Evolutionary conservation across 2,888 invertebrate species (phyloP).

Genomic region (Limnephilus auricula): DNA sequence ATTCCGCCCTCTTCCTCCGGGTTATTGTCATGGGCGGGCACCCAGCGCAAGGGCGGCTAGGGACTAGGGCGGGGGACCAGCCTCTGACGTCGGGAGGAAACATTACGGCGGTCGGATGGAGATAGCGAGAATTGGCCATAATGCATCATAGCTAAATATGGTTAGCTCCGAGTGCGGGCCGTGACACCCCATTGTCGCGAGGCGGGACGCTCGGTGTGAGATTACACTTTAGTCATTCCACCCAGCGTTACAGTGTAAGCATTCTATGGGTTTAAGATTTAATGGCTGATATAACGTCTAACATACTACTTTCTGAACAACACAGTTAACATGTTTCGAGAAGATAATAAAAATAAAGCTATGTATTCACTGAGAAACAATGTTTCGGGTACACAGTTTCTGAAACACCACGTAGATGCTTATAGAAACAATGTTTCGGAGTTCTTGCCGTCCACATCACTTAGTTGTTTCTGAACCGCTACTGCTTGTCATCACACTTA

Average conservation of each 20-base stretch:
- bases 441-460: too few relatives aligned
- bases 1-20: conserved; percentile 39
- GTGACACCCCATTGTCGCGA: conserved; percentile 7
- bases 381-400: too few relatives aligned
- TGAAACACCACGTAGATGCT: too few relatives aligned
- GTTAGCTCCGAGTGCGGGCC: conserved; percentile 7
- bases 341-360: too few relatives aligned
- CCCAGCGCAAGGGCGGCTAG: background rate
- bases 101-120: conserved; percentile 46
- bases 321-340: background rate
- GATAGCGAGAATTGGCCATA: conserved; percentile 46
- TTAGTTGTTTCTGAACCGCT: too few relatives aligned
- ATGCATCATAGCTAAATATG: conserved; percentile 44
- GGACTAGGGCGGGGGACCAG: conserved; percentile 29
- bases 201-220: background rate
- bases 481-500: too few relatives aligned
- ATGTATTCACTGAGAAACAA: too few relatives aligned
- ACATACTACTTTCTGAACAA: background rate
- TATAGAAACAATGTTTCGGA: too few relatives aligned
- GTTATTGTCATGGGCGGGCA: conserved; percentile 36
- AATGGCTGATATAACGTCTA: background rate
- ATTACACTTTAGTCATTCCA: conserved; percentile 2
- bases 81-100: conserved; percentile 34
- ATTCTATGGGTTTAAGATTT: background rate
- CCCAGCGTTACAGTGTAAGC: background rate